Conservation (phyloP, 1,140 invertebrate genomes). For the Zaprionus ghesquierei region DNA sequence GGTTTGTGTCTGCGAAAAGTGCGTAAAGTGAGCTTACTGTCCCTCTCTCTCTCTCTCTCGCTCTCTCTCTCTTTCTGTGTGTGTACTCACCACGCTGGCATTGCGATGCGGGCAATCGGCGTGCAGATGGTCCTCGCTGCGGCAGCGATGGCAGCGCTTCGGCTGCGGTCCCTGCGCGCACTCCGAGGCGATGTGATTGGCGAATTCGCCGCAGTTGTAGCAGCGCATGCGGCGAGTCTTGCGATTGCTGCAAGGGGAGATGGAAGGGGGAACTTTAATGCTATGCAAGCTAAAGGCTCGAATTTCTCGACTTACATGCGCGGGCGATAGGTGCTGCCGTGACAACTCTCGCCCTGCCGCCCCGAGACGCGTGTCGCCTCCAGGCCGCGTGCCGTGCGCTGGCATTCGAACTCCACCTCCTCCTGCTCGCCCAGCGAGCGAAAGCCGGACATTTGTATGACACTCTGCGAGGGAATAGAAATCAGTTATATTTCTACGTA, state of each 20-base stretch:
- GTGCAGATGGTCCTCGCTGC: conserved; percentile 92
- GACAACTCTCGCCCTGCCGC: conserved; percentile 88
- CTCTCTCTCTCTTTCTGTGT: background rate
- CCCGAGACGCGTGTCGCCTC: conserved; percentile 93
- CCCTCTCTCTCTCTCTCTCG: background rate
- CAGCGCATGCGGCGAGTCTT: conserved; percentile 95
- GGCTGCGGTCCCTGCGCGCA: conserved; percentile 93
- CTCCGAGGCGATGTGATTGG: conserved; percentile 94
- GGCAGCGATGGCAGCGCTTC: conserved; percentile 94
- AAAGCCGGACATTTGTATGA: conserved; percentile 94
- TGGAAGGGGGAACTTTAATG: too few species aligned
- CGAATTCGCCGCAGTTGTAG: conserved; percentile 95
- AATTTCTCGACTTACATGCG: conserved; percentile 83
- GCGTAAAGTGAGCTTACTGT: background rate
- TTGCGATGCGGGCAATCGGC: conserved; percentile 89
- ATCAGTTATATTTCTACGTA: background rate
- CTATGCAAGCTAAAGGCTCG: too few species aligned
- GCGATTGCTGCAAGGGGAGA: conserved; percentile 74
- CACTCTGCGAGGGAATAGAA: conserved; percentile 86
- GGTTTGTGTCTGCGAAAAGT: conserved; percentile 46
- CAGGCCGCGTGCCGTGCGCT: conserved; percentile 91
- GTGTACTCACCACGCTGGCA: conserved; percentile 57
- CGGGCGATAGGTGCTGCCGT: conserved; percentile 89
- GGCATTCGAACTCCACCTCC: conserved; percentile 93
- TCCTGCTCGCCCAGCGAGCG: conserved; percentile 93